A percentile compares a stretch with the other conserved stretches of the same genome.
Conservation (phyloP, 1,140 invertebrate genomes). For the Leptopilina clavipes region DNA sequence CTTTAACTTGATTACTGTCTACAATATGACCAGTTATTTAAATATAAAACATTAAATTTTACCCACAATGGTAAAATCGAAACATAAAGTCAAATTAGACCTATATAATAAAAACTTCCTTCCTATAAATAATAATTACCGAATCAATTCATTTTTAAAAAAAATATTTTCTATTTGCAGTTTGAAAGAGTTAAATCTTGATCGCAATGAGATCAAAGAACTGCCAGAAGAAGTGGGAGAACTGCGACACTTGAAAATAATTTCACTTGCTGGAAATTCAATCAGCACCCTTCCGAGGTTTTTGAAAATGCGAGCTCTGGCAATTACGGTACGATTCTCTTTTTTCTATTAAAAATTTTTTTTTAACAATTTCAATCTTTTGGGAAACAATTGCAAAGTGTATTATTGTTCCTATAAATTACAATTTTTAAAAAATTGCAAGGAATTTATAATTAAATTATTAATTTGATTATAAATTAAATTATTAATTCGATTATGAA, state of each 20-base stretch:
- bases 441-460: too few relatives aligned
- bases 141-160: too few relatives aligned
- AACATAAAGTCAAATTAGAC: background rate
- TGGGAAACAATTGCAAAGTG: background rate
- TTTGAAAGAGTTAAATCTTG: conserved; percentile 81
- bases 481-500: too few relatives aligned
- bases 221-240: conserved; percentile 78
- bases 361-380: background rate
- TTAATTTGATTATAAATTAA: too few relatives aligned
- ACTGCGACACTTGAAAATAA: conserved; percentile 76
- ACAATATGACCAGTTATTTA: background rate
- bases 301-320: conserved; percentile 74
- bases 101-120: too few relatives aligned
- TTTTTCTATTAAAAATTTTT: too few relatives aligned
- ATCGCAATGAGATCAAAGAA: conserved; percentile 81
- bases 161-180: conserved; percentile 73
- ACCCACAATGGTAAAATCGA: background rate
- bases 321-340: conserved; percentile 66
- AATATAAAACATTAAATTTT: background rate
- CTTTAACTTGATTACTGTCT: background rate
- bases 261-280: conserved; percentile 80
- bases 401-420: too few relatives aligned
- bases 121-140: too few relatives aligned
- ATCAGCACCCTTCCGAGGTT: conserved; percentile 74
- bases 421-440: background rate